Evolutionary conservation across 2,113 vertebrate genomes (phyloP).

Genomic region (Tonatia bakeri): DNA sequence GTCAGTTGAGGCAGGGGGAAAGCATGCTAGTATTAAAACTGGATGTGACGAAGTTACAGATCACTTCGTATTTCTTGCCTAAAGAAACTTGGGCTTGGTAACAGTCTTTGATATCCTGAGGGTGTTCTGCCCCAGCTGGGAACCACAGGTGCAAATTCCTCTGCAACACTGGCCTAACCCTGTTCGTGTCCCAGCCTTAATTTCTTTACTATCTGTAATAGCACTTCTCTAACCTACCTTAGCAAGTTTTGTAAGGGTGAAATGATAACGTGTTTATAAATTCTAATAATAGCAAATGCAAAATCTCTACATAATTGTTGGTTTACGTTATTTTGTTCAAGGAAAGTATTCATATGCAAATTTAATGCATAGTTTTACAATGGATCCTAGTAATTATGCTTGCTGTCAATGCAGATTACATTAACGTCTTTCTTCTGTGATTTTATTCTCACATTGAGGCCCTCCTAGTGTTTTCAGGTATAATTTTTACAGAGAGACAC

Average conservation of each 20-base stretch:
- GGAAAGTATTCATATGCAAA: background rate
- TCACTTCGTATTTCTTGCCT: background rate
- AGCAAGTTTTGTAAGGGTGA: background rate
- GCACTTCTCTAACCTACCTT: background rate
- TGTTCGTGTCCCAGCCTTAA: background rate
- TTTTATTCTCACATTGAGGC: background rate
- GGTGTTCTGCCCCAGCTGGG: rapidly evolving
- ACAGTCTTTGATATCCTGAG: background rate
- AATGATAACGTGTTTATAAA: background rate
- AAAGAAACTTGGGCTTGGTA: background rate
- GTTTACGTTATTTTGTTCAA: background rate
- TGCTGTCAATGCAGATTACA: background rate
- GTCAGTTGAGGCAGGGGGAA: background rate
- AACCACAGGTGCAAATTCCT: background rate
- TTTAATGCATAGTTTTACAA: background rate
- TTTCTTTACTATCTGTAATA: background rate
- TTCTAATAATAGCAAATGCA: background rate
- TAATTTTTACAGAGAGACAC: background rate
- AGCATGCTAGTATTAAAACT: background rate
- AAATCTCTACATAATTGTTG: background rate
- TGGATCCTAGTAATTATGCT: background rate
- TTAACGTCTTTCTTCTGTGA: background rate
- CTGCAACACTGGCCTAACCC: background rate
- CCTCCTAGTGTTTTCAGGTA: background rate
- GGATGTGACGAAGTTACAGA: slow-evolving; percentile 15